Base-by-base conservation (phyloP, 2,888 invertebrate genomes). In the Drosophila quinaria region DNA sequence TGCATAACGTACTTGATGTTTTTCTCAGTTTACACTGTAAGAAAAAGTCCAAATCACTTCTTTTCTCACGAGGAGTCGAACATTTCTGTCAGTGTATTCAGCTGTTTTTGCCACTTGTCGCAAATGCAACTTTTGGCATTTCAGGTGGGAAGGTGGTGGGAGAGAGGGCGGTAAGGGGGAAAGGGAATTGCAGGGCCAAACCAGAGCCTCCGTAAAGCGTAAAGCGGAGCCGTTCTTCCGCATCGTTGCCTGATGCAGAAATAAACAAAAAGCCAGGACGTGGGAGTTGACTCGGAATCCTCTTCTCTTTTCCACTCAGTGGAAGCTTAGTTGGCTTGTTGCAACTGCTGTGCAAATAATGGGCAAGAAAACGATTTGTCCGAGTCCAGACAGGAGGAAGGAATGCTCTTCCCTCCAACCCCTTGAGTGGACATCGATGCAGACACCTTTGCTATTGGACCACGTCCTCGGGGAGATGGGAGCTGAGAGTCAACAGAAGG, bases 261-360 rank as follows among this genome's bases (percentile, higher is more conserved):
- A 86, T 85, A 86, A 90, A 78, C 68, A 54, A 68, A 74, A 88
- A 85, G 70, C 31, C 31, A 61, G 3, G 33, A 31, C 22, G 55
- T 35, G 52, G 46, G 47, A 33, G 65, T 22, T 19, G 22, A n/a
- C 35, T 17, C n/a, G 13, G 39, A n/a, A 4, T 39, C 19, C 15
- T 33, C 11, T 29, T 46, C 13, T 52, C 10, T 9, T 17, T 15
- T 2, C 31, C 25, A 44, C 44, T 19, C 25, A 51, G 35, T 62
- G 15, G 15, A 47, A 58, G 64, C 67, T 66, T 62, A 62, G 65
- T 54, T 61, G 74, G 60, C 66, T 69, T 66, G 74, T 56, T 90
- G 90, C 89, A 90, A 81, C 85, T 82, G 86, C 82, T 89, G 82
- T 90, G 90, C 89, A 90, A 91, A 87, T 91, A 90, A 90, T 87